Conservation (phyloP, 2,888 invertebrate genomes). For the Hypolimnas misippus region DNA sequence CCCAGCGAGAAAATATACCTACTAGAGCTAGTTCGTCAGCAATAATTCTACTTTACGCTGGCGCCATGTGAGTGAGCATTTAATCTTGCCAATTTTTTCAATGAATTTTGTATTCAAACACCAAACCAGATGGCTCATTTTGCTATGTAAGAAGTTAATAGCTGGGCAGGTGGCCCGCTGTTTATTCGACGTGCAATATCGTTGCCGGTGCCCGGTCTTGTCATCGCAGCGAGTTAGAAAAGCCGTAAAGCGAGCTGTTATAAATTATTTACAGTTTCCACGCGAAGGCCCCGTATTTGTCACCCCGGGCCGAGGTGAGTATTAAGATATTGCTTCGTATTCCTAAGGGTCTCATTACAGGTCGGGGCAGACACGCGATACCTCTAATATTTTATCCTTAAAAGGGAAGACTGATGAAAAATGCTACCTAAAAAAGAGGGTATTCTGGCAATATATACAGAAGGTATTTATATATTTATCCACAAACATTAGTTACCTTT, state of each 20-base stretch:
- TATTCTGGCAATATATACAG: conserved; percentile 22
- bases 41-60: conserved; percentile 65
- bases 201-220: conserved; percentile 58
- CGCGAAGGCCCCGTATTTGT: conserved; percentile 77
- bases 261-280: conserved; percentile 81
- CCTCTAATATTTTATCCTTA: conserved; percentile 77
- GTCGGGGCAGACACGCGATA: conserved; percentile 66
- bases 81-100: conserved; percentile 23
- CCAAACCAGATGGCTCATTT: conserved; percentile 21
- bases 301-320: conserved; percentile 73
- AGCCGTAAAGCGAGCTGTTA: conserved; percentile 70
- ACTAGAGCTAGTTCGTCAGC: conserved; percentile 58
- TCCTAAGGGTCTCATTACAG: conserved; percentile 79
- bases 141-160: conserved; percentile 19
- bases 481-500: conserved; percentile 32
- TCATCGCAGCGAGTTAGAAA: conserved; percentile 64
- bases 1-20: conserved; percentile 49
- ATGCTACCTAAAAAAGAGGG: conserved; percentile 28
- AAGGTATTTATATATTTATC: conserved; percentile 47
- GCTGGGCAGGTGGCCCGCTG: conserved; percentile 33
- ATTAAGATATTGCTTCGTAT: conserved; percentile 82
- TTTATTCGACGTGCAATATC: conserved; percentile 61
- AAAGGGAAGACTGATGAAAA: conserved; percentile 39
- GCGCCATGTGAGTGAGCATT: conserved; percentile 28
- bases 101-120: conserved; percentile 24